Percentiles rank a stretch among this genome's conserved stretches.
phyloP scores from a whole-genome alignment of 2,113 vertebrate species.

The Neolamprologus tretocephalus region DNA sequence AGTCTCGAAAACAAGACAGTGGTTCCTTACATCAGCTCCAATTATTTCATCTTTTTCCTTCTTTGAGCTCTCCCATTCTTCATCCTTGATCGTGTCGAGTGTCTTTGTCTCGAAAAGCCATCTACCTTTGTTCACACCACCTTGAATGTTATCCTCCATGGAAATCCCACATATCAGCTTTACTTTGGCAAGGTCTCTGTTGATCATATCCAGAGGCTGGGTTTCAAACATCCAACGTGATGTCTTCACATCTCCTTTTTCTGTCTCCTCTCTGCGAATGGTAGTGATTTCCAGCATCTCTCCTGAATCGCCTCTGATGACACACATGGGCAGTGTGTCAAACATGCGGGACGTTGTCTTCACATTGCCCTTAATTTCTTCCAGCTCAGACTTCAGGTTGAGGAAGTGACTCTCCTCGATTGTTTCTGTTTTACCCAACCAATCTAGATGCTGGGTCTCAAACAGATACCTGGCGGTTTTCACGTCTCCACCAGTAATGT shows the following conservation, averaged over 20 bases:
- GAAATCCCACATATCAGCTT: slow-evolving; percentile 80
- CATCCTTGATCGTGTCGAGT: slow-evolving; percentile 81
- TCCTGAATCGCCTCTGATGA: slow-evolving; percentile 78
- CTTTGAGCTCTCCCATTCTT: slow-evolving; percentile 69
- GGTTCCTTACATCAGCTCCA: slow-evolving; percentile 80
- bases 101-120: slow-evolving; percentile 85
- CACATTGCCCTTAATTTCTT: slow-evolving; percentile 79
- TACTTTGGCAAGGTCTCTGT: slow-evolving; percentile 73
- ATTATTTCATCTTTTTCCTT: slow-evolving; percentile 76
- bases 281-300: slow-evolving; percentile 83
- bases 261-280: slow-evolving; percentile 77
- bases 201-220: slow-evolving; percentile 79
- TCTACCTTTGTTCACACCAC: slow-evolving; percentile 73
- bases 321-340: slow-evolving; percentile 79
- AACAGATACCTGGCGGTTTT: slow-evolving; percentile 82
- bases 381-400: slow-evolving; percentile 79
- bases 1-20: slow-evolving; percentile 85
- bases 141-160: slow-evolving; percentile 73
- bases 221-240: slow-evolving; percentile 83
- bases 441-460: slow-evolving; percentile 81
- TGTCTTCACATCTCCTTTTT: slow-evolving; percentile 79
- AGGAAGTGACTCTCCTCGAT: slow-evolving; percentile 77
- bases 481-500: slow-evolving; percentile 77
- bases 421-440: slow-evolving; percentile 73
- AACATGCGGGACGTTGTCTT: slow-evolving; percentile 81